These are phyloP conservation scores for Cheilosia grossa DNA, from an alignment of 2,888 invertebrate genomes.

Conservation along the genomic window DNA sequence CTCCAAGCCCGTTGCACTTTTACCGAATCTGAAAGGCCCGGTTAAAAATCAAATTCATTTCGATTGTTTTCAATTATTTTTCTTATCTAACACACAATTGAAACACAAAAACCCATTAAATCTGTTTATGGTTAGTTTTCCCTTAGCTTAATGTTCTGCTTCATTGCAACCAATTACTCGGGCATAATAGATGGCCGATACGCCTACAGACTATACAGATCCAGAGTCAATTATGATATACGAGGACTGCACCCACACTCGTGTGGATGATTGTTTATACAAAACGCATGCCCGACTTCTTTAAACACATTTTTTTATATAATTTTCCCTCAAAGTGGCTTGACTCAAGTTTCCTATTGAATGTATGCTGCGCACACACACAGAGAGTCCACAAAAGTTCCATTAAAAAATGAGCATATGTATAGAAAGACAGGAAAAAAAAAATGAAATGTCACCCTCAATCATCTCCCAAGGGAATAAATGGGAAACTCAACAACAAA, in stretches of 20 bases:
- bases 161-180: slow-evolving; percentile 51
- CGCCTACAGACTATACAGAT: slow-evolving; percentile 28
- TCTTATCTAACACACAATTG: slow-evolving; percentile 45
- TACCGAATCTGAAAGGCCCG: background rate
- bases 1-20: too few relatives aligned
- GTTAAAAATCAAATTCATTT: slow-evolving; percentile 17
- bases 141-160: slow-evolving; percentile 22
- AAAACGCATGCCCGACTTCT: slow-evolving; percentile 16
- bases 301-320: slow-evolving; percentile 8
- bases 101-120: slow-evolving; percentile 53
- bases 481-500: slow-evolving; percentile 45
- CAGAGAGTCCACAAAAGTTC: background rate
- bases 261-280: background rate
- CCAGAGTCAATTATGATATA: slow-evolving; percentile 46
- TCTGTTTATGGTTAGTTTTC: slow-evolving; percentile 47
- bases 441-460: slow-evolving; percentile 39
- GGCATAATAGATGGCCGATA: slow-evolving; percentile 47
- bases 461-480: slow-evolving; percentile 33
- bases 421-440: background rate
- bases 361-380: background rate
- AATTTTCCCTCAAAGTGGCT: slow-evolving; percentile 25
- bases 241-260: slow-evolving; percentile 31
- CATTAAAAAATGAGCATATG: slow-evolving; percentile 31
- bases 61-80: slow-evolving; percentile 53
- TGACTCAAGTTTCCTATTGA: slow-evolving; percentile 15